A percentile compares a stretch with the other conserved stretches of the same genome.
These are phyloP conservation scores for Drosophila serrata DNA, from an alignment of 1,140 invertebrate genomes.

Conservation along the genomic window DNA sequence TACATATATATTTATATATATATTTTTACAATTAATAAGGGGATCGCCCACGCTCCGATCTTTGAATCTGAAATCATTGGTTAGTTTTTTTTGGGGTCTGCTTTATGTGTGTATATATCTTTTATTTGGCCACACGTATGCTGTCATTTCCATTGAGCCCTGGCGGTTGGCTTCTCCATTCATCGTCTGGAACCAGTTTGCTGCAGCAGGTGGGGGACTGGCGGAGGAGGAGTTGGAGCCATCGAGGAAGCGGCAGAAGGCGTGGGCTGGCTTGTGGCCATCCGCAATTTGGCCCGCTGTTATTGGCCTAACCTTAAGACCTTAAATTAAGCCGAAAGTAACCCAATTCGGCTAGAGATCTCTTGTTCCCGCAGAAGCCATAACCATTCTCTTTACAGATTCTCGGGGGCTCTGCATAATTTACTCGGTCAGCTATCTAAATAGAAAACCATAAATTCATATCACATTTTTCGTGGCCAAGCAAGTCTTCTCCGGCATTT, in stretches of 20 bases:
- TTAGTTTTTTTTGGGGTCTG: slow-evolving; percentile 27
- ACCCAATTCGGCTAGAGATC: slow-evolving; percentile 68
- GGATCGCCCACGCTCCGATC: slow-evolving; percentile 55
- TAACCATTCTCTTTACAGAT: slow-evolving; percentile 32
- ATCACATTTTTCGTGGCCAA: slow-evolving; percentile 44
- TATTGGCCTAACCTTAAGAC: slow-evolving; percentile 71
- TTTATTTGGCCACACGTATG: slow-evolving; percentile 70
- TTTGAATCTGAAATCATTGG: slow-evolving; percentile 39
- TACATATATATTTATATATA: slow-evolving; percentile 19
- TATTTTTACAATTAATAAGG: slow-evolving; percentile 71
- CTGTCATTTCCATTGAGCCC: slow-evolving; percentile 68
- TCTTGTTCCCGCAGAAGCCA: slow-evolving; percentile 44
- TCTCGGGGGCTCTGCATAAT: slow-evolving; percentile 63
- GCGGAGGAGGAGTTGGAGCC: slow-evolving; percentile 22
- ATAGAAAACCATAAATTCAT: slow-evolving; percentile 78
- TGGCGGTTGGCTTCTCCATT: slow-evolving; percentile 40
- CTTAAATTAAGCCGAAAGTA: slow-evolving; percentile 73
- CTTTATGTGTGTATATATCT: slow-evolving; percentile 25
- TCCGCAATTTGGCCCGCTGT: slow-evolving; percentile 58
- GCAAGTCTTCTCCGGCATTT: slow-evolving; percentile 52
- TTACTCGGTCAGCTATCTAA: slow-evolving; percentile 56
- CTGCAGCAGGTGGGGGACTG: slow-evolving; percentile 18
- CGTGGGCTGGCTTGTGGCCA: slow-evolving; percentile 74
- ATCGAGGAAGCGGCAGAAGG: slow-evolving; percentile 50
- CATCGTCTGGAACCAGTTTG: slow-evolving; percentile 65